Base-by-base conservation (phyloP, 2,797 vertebrate genomes). In the Lophotriccus pileatus region DNA sequence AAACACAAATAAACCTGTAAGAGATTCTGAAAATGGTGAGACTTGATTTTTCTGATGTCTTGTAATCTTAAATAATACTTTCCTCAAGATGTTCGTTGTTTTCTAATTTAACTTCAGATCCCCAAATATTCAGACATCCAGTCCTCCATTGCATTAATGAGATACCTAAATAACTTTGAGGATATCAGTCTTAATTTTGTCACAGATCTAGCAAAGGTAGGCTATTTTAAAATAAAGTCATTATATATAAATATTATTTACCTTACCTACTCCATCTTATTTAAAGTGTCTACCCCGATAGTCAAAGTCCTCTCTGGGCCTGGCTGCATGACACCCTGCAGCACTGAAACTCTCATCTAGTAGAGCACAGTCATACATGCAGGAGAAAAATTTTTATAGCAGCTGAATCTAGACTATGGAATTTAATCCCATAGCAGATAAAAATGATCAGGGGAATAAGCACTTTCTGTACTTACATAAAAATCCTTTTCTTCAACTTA, bases 381-480 rank as follows among this genome's bases (percentile, higher is more conserved):
- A 81, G 80, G 60, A 92, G 72, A 83, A 86, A 55, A 5, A 20
- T 58, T 64, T 87, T 78, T 81, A 77, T 7, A 90, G 85, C 70
- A 67, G 47, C 41, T 79, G 83, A 62, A 90, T 78, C 76, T 34
- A 82, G 47, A 93, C 69, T 58, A 73, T 37, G 25, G 84, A 86
- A 64, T 88, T 87, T 76, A 93, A 92, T 93, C 77, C 91, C 55
- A 21, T 18, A 50, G 52, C 66, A 96, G 80, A 90, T 76, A 90
- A 84, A 93, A 93, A 79, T 73, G 16, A 90, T 87, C 59, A 55
- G 67, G 69, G 84, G 56, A 88, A 87, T 88, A 92, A 93, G 69
- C 67, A 76, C 56, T 76, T 86, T 91, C 73, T 63, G 73, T 58
- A 94, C 77, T 91, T 90, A 89, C 12, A 73, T 67, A 90, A 94